A percentile compares a stretch with the other conserved stretches of the same genome.
phyloP scores from a whole-genome alignment of 1,140 invertebrate species.

The Bombus fervidus region DNA sequence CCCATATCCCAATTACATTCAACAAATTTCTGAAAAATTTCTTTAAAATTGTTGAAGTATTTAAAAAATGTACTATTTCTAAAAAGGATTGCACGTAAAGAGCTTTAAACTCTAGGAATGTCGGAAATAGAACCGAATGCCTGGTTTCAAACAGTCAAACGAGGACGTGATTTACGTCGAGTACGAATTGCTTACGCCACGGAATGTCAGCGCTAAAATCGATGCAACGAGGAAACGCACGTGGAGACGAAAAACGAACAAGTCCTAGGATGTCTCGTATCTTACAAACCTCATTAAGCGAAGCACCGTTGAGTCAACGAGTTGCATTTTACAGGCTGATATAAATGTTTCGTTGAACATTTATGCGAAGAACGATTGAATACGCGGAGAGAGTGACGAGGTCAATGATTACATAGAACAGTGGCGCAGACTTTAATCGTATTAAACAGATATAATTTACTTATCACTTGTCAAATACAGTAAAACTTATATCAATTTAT shows the following conservation, averaged over 20 bases:
- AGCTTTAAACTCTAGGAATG: neutral
- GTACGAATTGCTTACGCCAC: constrained; percentile 28
- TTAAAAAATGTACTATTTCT: neutral
- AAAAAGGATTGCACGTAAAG: neutral
- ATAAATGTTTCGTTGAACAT: neutral
- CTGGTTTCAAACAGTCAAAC: neutral
- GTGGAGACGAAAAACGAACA: neutral
- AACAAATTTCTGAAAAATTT: neutral
- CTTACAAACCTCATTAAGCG: constrained; percentile 39
- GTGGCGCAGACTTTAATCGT: too few species aligned
- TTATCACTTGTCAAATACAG: too few species aligned
- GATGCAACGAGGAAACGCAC: neutral
- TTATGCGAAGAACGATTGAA: neutral
- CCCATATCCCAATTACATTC: neutral
- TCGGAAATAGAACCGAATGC: neutral
- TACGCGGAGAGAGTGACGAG: neutral
- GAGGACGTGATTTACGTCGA: constrained; percentile 34
- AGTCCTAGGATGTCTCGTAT: constrained; percentile 33
- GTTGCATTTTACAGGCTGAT: neutral
- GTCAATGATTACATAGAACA: neutral
- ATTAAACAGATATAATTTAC: too few species aligned
- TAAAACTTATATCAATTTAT: too few species aligned
- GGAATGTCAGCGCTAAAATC: neutral
- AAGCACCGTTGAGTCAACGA: neutral
- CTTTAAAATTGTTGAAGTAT: neutral